Conservation (phyloP, 2,888 invertebrate species). For the Macrophya alboannulata region DNA sequence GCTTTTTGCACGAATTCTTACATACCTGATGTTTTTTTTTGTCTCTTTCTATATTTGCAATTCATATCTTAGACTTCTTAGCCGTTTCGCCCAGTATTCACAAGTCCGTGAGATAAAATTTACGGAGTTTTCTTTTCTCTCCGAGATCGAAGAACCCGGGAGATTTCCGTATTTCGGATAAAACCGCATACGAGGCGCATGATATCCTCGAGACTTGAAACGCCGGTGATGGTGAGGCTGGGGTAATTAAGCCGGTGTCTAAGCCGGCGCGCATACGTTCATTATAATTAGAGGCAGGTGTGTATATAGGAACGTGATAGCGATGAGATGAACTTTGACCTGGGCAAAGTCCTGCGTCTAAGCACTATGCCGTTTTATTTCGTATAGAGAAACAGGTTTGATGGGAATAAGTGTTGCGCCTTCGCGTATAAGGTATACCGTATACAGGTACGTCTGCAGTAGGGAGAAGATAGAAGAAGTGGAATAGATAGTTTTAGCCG, state of each 20-base stretch:
- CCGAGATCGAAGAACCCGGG: not conserved
- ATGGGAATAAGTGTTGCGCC: slow-evolving; percentile 67
- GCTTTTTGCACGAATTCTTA: slow-evolving; percentile 76
- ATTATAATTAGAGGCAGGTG: slow-evolving; percentile 64
- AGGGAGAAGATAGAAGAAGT: not conserved
- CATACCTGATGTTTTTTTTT: slow-evolving; percentile 50
- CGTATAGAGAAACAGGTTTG: slow-evolving; percentile 67
- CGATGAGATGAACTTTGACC: slow-evolving; percentile 67
- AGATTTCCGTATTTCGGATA: not conserved
- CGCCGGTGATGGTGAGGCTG: not conserved
- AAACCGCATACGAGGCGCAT: not conserved
- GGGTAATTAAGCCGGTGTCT: slow-evolving; percentile 44
- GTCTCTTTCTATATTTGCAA: not conserved
- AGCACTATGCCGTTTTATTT: slow-evolving; percentile 46
- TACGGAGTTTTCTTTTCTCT: not conserved
- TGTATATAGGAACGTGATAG: slow-evolving; percentile 59
- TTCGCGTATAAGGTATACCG: slow-evolving; percentile 57
- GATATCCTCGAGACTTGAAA: slow-evolving; percentile 10
- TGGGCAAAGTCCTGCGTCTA: slow-evolving; percentile 27
- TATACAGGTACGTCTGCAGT: not conserved
- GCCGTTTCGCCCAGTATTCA: too few species aligned
- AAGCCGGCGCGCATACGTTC: slow-evolving; percentile 42
- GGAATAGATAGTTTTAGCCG: not conserved
- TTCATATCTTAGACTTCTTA: not conserved
- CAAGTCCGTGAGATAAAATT: too few species aligned